phyloP scores from a whole-genome alignment of 2,797 vertebrate genomes.

The Enteromius thamalakanensis region DNA sequence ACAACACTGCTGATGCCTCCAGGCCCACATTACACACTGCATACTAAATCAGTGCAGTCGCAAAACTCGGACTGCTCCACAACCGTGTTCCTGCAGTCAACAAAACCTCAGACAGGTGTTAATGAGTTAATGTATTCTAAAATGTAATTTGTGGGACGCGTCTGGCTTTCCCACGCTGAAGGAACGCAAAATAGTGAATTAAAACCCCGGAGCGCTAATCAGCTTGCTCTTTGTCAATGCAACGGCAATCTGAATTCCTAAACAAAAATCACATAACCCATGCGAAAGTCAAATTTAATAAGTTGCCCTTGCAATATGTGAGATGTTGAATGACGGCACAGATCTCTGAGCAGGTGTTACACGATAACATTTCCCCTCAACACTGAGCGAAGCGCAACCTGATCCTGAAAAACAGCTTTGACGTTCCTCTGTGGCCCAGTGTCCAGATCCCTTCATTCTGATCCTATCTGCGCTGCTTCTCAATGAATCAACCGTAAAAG shows the following conservation, averaged over 20 bases:
- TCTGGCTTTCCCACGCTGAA: not conserved
- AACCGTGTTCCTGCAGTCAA: not conserved
- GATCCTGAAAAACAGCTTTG: conserved; percentile 25
- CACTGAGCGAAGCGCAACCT: conserved; percentile 33
- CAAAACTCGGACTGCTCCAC: not conserved
- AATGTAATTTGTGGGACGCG: not conserved
- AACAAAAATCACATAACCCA: not conserved
- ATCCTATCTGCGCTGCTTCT: conserved; percentile 50
- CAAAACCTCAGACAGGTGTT: not conserved
- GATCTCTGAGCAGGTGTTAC: conserved; percentile 42
- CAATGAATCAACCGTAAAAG: conserved; percentile 44
- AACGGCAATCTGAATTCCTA: not conserved
- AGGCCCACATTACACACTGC: not conserved
- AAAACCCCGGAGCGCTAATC: too few relatives aligned
- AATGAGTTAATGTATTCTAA: not conserved
- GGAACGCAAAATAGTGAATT: not conserved
- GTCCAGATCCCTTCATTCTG: conserved; percentile 48
- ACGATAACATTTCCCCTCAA: conserved; percentile 44
- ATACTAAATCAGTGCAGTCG: not conserved
- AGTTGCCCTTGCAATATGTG: not conserved
- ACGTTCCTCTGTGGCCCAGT: conserved; percentile 14
- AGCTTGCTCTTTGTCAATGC: conserved; percentile 1
- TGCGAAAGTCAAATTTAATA: not conserved
- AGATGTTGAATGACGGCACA: conserved; percentile 20
- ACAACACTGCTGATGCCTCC: not conserved